phyloP scores from a whole-genome alignment of 2,113 vertebrate genomes.

The Tringa solitaria region DNA sequence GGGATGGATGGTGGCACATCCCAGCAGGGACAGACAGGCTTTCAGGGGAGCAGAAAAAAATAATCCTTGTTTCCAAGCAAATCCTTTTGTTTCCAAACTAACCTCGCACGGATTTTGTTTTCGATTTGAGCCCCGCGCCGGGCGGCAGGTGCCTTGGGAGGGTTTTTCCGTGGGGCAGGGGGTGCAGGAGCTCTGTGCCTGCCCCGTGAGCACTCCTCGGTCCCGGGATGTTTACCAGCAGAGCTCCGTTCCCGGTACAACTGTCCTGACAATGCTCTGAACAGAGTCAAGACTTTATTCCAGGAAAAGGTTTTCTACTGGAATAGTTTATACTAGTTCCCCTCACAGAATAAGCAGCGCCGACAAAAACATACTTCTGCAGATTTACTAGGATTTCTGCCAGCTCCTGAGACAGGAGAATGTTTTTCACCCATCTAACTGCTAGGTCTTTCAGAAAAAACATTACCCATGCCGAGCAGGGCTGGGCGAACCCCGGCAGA shows the following conservation, averaged over 20 bases:
- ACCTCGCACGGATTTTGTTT: neutral
- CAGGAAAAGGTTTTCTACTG: conserved; percentile 43
- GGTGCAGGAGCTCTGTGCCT: neutral
- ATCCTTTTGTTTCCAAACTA: neutral
- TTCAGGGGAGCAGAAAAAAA: neutral
- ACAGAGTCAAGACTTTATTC: conserved; percentile 33
- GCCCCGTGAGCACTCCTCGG: neutral
- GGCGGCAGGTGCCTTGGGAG: neutral
- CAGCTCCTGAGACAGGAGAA: conserved; percentile 44
- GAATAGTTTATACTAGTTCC: conserved; percentile 30
- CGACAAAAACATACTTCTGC: conserved; percentile 56
- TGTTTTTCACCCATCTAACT: conserved; percentile 37
- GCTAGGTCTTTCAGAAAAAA: conserved; percentile 34
- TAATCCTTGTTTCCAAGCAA: neutral
- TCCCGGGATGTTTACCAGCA: neutral
- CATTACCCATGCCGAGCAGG: conserved; percentile 20
- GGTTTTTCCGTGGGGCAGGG: neutral
- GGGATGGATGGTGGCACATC: neutral
- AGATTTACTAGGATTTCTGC: conserved; percentile 53
- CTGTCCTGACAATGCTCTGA: conserved; percentile 4
- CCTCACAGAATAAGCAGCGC: conserved; percentile 20
- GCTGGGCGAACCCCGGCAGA: neutral
- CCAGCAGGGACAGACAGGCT: neutral
- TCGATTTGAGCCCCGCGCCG: neutral
- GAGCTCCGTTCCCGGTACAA: neutral